Evolutionary conservation across 2,113 vertebrate genomes (phyloP).

Genomic region (Rattus rattus): DNA sequence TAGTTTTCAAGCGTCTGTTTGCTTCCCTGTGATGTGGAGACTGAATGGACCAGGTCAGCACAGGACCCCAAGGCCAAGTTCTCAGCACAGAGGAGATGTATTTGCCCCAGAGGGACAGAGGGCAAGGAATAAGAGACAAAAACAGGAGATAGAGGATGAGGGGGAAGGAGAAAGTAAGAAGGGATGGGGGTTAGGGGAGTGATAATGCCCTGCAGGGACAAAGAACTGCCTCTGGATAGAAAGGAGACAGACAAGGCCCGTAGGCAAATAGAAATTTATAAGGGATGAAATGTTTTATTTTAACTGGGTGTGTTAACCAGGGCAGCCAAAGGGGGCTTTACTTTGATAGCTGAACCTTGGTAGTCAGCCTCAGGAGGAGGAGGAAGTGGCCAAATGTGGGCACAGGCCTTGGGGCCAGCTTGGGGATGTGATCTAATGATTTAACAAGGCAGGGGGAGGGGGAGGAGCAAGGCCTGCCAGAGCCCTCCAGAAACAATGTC

Average conservation of each 20-base stretch:
- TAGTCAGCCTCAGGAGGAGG: neutral
- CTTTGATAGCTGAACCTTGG: neutral
- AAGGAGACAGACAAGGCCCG: neutral
- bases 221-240: no score
- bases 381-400: neutral
- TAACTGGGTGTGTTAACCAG: neutral
- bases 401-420: neutral
- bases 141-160: no score
- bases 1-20: neutral
- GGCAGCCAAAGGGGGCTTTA: neutral
- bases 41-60: neutral
- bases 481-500: neutral
- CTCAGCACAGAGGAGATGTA: neutral
- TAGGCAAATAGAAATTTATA: neutral
- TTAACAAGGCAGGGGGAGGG: neutral
- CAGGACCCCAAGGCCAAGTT: neutral
- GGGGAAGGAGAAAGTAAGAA: neutral
- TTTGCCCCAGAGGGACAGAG: neutral
- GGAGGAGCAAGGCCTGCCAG: neutral
- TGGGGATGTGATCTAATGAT: neutral
- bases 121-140: neutral
- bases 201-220: neutral
- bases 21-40: neutral
- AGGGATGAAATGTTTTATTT: neutral
- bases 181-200: rapidly evolving